phyloP scores from a whole-genome alignment of 2,113 vertebrate genomes.

The Setophaga petechia region DNA sequence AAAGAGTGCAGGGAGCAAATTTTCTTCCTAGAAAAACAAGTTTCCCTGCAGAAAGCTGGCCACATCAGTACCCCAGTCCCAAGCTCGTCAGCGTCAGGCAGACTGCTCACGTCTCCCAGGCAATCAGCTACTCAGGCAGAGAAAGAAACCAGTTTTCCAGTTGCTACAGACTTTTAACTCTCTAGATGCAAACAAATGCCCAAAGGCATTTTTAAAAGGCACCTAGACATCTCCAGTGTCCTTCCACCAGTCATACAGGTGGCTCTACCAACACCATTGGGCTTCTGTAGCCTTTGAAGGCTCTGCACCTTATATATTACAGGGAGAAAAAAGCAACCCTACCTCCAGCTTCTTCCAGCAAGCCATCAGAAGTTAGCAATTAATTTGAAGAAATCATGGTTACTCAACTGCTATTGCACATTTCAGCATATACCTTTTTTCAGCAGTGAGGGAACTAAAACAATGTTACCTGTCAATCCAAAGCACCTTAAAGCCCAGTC shows the following conservation, averaged over 20 bases:
- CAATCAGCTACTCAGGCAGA: background rate
- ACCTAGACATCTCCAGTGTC: background rate
- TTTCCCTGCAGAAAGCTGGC: background rate
- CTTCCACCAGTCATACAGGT: background rate
- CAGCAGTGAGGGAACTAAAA: background rate
- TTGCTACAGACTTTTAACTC: background rate
- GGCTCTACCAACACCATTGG: background rate
- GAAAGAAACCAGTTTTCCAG: background rate
- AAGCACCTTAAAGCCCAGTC: background rate
- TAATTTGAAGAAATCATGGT: background rate
- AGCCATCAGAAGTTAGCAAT: background rate
- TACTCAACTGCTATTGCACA: background rate
- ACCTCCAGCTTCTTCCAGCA: background rate
- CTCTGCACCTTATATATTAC: background rate
- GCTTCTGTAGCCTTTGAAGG: background rate
- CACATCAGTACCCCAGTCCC: background rate
- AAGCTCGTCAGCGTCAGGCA: background rate
- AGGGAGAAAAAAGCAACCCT: background rate
- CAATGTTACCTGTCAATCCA: fast-evolving
- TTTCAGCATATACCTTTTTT: background rate
- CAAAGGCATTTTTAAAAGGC: background rate
- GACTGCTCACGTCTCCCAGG: background rate
- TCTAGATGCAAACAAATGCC: background rate
- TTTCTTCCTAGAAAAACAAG: constrained; percentile 16
- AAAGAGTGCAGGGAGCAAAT: background rate